These are phyloP conservation scores for Lathamus discolor DNA, from an alignment of 2,113 vertebrate genomes.

Conservation along the genomic window DNA sequence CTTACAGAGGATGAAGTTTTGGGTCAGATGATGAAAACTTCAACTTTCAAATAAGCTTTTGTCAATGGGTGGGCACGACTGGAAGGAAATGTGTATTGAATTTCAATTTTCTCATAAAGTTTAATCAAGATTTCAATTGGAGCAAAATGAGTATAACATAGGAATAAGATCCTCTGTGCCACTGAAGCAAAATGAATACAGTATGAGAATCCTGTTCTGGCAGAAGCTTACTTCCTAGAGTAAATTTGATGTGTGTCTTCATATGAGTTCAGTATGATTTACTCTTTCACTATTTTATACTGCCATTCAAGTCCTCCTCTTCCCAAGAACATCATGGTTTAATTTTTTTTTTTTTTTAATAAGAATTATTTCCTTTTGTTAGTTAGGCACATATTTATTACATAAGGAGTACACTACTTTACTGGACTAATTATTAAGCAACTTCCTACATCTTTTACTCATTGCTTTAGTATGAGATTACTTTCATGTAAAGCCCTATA, in stretches of 20 bases:
- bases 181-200: background rate
- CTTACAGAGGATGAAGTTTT: background rate
- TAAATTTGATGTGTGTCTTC: background rate
- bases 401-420: background rate
- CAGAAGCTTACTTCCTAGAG: background rate
- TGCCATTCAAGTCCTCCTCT: background rate
- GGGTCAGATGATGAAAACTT: background rate
- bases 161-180: background rate
- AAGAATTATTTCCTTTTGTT: background rate
- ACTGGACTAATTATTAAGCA: background rate
- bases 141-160: background rate
- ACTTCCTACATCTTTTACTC: background rate
- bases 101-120: conserved; percentile 8
- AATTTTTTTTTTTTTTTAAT: background rate
- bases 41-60: background rate
- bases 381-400: background rate
- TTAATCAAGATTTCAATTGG: background rate
- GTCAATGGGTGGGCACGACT: background rate
- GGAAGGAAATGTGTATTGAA: background rate
- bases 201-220: background rate
- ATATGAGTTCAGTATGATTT: background rate
- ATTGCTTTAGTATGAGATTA: background rate
- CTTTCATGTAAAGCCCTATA: background rate
- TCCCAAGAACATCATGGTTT: accelerated
- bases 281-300: background rate